These are phyloP conservation scores for Etheostoma cragini DNA, from an alignment of 2,113 vertebrate genomes.

Conservation along the genomic window DNA sequence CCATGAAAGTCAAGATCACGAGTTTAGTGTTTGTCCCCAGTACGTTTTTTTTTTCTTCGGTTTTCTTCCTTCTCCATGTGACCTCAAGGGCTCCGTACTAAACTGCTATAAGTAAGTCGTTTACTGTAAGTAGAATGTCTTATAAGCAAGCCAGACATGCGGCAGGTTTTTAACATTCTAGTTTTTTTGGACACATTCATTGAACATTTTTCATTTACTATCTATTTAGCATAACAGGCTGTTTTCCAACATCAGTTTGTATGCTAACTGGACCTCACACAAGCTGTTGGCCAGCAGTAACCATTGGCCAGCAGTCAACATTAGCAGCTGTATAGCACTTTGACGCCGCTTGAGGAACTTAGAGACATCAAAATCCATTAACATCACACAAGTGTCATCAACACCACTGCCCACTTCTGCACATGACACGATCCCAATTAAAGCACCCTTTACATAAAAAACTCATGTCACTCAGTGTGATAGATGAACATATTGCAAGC, in stretches of 20 bases:
- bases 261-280: slow-evolving; percentile 49
- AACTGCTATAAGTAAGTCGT: background rate
- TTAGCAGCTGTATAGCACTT: slow-evolving; percentile 23
- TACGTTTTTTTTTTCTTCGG: too few species aligned
- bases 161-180: background rate
- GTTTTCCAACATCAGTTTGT: slow-evolving; percentile 41
- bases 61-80: too few species aligned
- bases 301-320: slow-evolving; percentile 36
- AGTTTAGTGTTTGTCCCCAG: too few species aligned
- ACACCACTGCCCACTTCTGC: slow-evolving; percentile 12
- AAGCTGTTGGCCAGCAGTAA: slow-evolving; percentile 15
- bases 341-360: slow-evolving; percentile 19
- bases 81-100: background rate
- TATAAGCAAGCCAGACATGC: slow-evolving; percentile 12
- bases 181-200: slow-evolving; percentile 18
- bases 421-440: background rate
- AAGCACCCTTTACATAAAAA: background rate
- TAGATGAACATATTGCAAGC: background rate
- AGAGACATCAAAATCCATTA: slow-evolving; percentile 5
- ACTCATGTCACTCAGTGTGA: background rate
- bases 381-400: slow-evolving; percentile 25
- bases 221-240: slow-evolving; percentile 46
- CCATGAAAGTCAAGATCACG: too few species aligned
- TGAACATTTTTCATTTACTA: slow-evolving; percentile 14
- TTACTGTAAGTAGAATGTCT: background rate